These are phyloP conservation scores for Brachionus asplanchnoidis DNA, from an alignment of 1,140 invertebrate genomes.

Conservation along the genomic window DNA sequence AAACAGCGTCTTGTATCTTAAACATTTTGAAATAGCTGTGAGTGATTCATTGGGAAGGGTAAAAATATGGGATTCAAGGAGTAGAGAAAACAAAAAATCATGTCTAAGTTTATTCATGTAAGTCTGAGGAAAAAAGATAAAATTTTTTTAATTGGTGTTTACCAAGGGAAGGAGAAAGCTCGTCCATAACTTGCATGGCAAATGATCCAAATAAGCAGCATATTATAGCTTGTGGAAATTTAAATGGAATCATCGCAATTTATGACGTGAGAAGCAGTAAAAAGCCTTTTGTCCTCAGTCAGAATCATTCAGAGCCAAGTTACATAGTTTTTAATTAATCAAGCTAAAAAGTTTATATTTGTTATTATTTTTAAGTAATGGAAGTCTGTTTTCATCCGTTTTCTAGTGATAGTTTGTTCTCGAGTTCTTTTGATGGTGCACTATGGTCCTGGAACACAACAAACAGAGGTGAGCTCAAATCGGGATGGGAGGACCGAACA, in stretches of 20 bases:
- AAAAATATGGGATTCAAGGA: constrained; percentile 14
- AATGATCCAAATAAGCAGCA: constrained; percentile 11
- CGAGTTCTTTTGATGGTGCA: background rate
- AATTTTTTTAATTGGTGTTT: background rate
- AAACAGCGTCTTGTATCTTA: constrained; percentile 13
- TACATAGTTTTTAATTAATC: background rate
- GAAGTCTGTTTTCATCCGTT: constrained; percentile 24
- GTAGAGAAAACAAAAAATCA: constrained; percentile 17
- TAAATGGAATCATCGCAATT: background rate
- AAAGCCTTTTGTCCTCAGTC: background rate
- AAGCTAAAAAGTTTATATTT: no score
- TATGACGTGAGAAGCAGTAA: constrained; percentile 28
- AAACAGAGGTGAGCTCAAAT: background rate
- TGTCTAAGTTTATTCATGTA: background rate
- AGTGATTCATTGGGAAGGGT: constrained; percentile 8
- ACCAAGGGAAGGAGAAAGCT: constrained; percentile 11
- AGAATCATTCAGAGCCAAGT: constrained; percentile 20
- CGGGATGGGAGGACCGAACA: background rate
- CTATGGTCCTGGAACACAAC: background rate
- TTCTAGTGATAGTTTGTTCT: constrained; percentile 12
- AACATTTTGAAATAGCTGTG: constrained; percentile 25
- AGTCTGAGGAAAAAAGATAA: background rate
- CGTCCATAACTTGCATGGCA: background rate
- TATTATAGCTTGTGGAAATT: constrained; percentile 24
- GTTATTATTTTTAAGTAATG: background rate